These are phyloP conservation scores for Melanogrammus aeglefinus DNA, from an alignment of 2,797 vertebrate genomes.

Conservation along the genomic window DNA sequence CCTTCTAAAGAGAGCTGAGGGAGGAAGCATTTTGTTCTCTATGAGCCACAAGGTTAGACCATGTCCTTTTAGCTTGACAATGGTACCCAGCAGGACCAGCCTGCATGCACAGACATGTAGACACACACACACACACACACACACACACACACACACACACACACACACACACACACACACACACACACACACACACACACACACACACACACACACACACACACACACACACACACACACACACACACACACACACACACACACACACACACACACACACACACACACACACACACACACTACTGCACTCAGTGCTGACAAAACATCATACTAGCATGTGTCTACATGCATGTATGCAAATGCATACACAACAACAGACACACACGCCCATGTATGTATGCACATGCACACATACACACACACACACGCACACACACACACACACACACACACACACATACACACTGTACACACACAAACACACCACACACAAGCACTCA, in stretches of 20 bases:
- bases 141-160: not conserved
- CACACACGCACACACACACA: not conserved
- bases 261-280: not conserved
- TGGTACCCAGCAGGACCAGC: not conserved
- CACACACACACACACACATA: not conserved
- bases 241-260: too few species aligned
- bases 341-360: not conserved
- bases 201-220: not conserved
- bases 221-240: not conserved
- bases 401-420: not conserved
- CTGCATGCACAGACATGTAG: not conserved
- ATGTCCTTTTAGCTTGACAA: not conserved
- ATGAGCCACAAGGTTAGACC: constrained; percentile 1
- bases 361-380: not conserved
- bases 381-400: not conserved
- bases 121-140: not conserved
- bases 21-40: not conserved
- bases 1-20: not conserved
- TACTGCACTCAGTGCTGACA: not conserved
- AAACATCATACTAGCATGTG: not conserved
- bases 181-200: not conserved
- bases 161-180: too few species aligned
- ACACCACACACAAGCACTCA: not conserved
- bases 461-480: not conserved
- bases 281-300: not conserved